These are phyloP conservation scores for Standfussiana lucernea DNA, from an alignment of 2,888 invertebrate genomes.

Conservation along the genomic window DNA sequence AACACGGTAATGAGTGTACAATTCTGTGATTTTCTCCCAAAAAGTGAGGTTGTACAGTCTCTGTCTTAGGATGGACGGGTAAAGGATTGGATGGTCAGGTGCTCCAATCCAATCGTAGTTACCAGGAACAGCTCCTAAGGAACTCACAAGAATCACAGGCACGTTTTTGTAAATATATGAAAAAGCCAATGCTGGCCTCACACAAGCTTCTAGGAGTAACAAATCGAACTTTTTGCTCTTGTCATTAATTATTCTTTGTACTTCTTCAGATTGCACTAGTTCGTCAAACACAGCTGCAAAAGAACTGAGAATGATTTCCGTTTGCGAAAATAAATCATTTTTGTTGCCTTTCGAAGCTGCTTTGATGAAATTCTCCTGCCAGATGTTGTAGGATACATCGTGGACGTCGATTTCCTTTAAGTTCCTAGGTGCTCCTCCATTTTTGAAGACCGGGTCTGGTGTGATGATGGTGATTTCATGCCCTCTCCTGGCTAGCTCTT, in stretches of 20 bases:
- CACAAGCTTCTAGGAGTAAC: slow-evolving; percentile 67
- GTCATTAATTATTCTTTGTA: slow-evolving; percentile 67
- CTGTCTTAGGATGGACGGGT: slow-evolving; percentile 62
- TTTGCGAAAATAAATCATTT: slow-evolving; percentile 37
- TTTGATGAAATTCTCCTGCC: slow-evolving; percentile 52
- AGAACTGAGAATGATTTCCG: slow-evolving; percentile 1
- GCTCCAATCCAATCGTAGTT: slow-evolving; percentile 69
- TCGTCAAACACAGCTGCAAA: slow-evolving; percentile 54
- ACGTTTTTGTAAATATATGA: slow-evolving; percentile 60
- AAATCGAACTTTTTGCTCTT: slow-evolving; percentile 67
- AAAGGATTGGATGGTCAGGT: slow-evolving; percentile 70
- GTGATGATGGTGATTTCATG: slow-evolving; percentile 86
- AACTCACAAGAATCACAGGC: slow-evolving; percentile 75
- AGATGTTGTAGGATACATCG: slow-evolving; percentile 72
- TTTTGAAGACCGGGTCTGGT: slow-evolving; percentile 78
- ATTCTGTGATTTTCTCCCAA: slow-evolving; percentile 71
- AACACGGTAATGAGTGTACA: slow-evolving; percentile 58
- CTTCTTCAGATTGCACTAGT: slow-evolving; percentile 41
- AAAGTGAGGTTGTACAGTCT: slow-evolving; percentile 67
- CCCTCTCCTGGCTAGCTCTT: slow-evolving; percentile 81
- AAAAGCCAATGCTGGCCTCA: slow-evolving; percentile 56
- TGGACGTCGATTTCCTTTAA: slow-evolving; percentile 83
- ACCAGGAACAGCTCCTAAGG: slow-evolving; percentile 64
- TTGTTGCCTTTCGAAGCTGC: slow-evolving; percentile 44
- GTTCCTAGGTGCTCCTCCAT: slow-evolving; percentile 74